These are phyloP conservation scores for Drosophila triauraria DNA, from an alignment of 1,140 invertebrate species.

Conservation along the genomic window DNA sequence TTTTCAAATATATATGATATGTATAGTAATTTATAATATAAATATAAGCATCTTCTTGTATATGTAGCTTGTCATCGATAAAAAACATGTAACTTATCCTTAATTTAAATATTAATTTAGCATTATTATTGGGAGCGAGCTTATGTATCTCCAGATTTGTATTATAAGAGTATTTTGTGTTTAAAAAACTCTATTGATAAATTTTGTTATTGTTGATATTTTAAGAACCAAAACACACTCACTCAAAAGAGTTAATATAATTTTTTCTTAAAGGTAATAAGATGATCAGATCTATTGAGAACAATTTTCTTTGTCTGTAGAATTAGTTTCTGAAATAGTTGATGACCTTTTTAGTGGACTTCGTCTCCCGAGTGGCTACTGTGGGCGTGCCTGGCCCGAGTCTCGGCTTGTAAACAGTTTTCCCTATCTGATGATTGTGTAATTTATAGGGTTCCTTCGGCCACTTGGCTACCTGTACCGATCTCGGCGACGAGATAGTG, in stretches of 20 bases:
- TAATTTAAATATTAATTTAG: no score
- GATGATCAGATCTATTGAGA: neutral
- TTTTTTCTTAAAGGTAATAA: no score
- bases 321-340: conserved; percentile 8
- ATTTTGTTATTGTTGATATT: no score
- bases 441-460: conserved; percentile 66
- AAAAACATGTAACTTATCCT: no score
- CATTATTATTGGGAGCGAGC: no score
- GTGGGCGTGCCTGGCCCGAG: conserved; percentile 63
- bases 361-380: conserved; percentile 56
- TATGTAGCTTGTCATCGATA: no score
- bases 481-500: conserved; percentile 32
- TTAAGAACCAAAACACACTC: no score
- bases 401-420: conserved; percentile 75
- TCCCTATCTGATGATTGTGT: conserved; percentile 79
- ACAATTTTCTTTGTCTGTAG: neutral
- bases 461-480: conserved; percentile 58
- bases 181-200: no score
- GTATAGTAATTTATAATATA: no score
- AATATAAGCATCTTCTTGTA: no score
- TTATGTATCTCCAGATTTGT: neutral
- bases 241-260: no score
- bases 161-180: neutral
- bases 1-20: no score
- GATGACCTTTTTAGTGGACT: conserved; percentile 47